Conservation (phyloP, 2,888 invertebrate species). For the Junonia oenone region DNA sequence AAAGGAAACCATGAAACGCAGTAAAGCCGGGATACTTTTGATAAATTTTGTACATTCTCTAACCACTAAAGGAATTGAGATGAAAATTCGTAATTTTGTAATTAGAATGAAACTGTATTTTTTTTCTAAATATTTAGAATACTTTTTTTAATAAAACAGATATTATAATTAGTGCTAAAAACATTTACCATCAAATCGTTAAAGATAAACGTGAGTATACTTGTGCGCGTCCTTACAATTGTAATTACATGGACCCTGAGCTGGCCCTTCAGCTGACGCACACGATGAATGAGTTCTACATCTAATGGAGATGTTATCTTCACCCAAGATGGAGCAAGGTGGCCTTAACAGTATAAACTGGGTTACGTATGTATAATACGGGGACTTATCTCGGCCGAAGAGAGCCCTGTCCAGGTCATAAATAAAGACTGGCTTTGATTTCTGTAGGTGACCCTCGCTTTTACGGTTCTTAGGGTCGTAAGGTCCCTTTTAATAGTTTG, state of each 20-base stretch:
- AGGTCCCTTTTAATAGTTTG: slow-evolving; percentile 69
- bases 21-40: slow-evolving; percentile 7
- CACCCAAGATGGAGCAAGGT: slow-evolving; percentile 62
- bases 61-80: no score
- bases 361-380: slow-evolving; percentile 64
- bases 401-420: slow-evolving; percentile 63
- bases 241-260: slow-evolving; percentile 51
- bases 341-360: slow-evolving; percentile 65
- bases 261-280: slow-evolving; percentile 51
- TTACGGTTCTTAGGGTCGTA: slow-evolving; percentile 54
- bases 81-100: no score
- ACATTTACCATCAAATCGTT: background rate
- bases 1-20: slow-evolving; percentile 16
- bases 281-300: slow-evolving; percentile 68
- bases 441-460: slow-evolving; percentile 66
- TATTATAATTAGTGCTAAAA: background rate
- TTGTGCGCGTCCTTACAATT: slow-evolving; percentile 48
- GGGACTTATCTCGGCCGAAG: slow-evolving; percentile 63
- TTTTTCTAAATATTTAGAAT: no score
- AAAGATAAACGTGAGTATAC: slow-evolving; percentile 38
- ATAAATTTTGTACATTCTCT: background rate
- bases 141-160: no score
- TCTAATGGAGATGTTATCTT: slow-evolving; percentile 75
- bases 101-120: no score
- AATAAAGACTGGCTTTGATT: slow-evolving; percentile 73